Conservation (phyloP, 2,113 vertebrate genomes). For the Gobiocypris rarus region DNA sequence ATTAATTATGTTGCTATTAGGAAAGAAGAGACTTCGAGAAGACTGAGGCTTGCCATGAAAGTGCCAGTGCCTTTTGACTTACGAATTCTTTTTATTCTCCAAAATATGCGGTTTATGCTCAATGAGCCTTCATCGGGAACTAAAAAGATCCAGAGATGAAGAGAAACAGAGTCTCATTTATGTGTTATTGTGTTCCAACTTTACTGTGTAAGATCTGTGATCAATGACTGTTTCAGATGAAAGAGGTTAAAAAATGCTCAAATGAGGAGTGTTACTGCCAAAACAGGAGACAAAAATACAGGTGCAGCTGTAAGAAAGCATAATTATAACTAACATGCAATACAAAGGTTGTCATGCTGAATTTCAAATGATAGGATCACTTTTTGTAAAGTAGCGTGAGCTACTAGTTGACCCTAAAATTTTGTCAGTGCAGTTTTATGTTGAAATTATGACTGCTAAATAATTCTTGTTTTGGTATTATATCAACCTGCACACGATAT, state of each 20-base stretch:
- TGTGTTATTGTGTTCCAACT: slow-evolving; percentile 69
- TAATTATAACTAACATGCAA: not conserved
- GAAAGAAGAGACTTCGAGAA: slow-evolving; percentile 70
- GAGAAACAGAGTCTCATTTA: slow-evolving; percentile 64
- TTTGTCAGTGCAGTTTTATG: not conserved
- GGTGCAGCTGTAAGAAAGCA: not conserved
- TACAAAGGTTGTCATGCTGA: not conserved
- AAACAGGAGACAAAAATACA: slow-evolving; percentile 8
- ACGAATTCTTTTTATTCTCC: slow-evolving; percentile 67
- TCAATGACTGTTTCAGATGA: slow-evolving; percentile 60
- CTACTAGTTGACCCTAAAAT: not conserved
- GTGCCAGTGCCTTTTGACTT: slow-evolving; percentile 64
- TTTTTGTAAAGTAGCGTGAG: not conserved
- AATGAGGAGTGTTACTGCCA: slow-evolving; percentile 28
- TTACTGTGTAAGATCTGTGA: slow-evolving; percentile 62
- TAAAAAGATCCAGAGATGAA: slow-evolving; percentile 65
- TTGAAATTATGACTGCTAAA: not conserved
- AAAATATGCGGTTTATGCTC: slow-evolving; percentile 77
- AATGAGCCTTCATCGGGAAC: slow-evolving; percentile 74
- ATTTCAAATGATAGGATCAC: not conserved
- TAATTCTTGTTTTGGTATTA: not conserved
- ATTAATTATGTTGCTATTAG: slow-evolving; percentile 81
- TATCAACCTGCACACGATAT: not conserved
- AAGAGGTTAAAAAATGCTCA: slow-evolving; percentile 32
- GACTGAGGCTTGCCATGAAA: slow-evolving; percentile 75